phyloP scores from a whole-genome alignment of 2,888 invertebrate species.

The Volucella bombylans region DNA sequence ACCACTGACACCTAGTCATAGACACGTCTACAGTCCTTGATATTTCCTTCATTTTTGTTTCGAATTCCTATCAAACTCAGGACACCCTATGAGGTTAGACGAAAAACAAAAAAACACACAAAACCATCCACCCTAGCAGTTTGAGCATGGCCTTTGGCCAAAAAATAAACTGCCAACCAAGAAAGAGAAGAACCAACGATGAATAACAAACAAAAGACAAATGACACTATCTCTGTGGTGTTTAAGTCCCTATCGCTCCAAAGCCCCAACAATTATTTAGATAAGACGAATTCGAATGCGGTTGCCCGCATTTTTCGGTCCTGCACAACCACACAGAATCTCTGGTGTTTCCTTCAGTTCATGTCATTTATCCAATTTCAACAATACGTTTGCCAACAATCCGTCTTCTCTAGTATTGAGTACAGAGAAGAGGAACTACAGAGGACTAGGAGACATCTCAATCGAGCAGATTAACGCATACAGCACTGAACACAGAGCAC shows the following conservation, averaged over 20 bases:
- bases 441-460: conserved; percentile 60
- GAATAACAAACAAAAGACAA: conserved; percentile 21
- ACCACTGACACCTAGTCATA: no score
- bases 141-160: conserved; percentile 56
- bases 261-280: conserved; percentile 69
- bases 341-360: not conserved
- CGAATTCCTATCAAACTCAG: no score
- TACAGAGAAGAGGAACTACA: conserved; percentile 9
- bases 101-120: no score
- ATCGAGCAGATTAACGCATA: conserved; percentile 69
- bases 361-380: conserved; percentile 66
- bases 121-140: not conserved
- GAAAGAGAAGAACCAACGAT: conserved; percentile 12
- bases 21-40: no score
- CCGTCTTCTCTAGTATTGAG: conserved; percentile 35
- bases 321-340: conserved; percentile 19
- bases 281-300: conserved; percentile 68
- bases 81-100: no score
- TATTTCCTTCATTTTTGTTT: no score
- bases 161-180: conserved; percentile 31
- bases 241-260: conserved; percentile 49
- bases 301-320: conserved; percentile 64
- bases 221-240: conserved; percentile 63
- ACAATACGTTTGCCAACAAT: conserved; percentile 66
- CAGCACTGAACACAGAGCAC: not conserved